Evolutionary conservation across 1,140 invertebrate species (phyloP).

Genomic region (Platorchestia sp.): DNA sequence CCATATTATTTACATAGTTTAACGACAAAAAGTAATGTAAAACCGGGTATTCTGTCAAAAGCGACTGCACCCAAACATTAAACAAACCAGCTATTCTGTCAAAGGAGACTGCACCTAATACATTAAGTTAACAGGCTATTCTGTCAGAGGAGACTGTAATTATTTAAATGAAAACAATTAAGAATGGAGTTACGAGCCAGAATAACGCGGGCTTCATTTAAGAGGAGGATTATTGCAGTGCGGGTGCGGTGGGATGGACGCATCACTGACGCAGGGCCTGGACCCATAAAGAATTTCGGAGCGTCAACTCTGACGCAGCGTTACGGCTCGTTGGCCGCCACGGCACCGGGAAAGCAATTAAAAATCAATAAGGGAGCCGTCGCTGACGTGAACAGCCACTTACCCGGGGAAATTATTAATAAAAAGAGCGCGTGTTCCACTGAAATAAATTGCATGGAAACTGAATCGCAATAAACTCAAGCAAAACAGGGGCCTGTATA

Average conservation of each 20-base stretch:
- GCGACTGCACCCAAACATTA: not conserved
- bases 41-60: too few relatives aligned
- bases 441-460: not conserved
- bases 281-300: not conserved
- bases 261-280: not conserved
- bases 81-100: not conserved
- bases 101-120: not conserved
- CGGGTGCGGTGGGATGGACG: too few relatives aligned
- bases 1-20: not conserved
- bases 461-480: not conserved
- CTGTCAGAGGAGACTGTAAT: not conserved
- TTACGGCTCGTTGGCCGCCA: not conserved
- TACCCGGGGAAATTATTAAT: not conserved
- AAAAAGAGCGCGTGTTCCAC: not conserved
- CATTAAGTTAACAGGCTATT: not conserved
- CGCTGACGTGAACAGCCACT: not conserved
- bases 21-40: not conserved
- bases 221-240: not conserved
- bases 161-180: not conserved
- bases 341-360: not conserved
- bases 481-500: not conserved
- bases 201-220: not conserved
- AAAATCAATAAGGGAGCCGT: not conserved
- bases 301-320: not conserved
- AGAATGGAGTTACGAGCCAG: not conserved